Conservation (phyloP, 2,888 invertebrate species). For the Ormyrus rosae region DNA sequence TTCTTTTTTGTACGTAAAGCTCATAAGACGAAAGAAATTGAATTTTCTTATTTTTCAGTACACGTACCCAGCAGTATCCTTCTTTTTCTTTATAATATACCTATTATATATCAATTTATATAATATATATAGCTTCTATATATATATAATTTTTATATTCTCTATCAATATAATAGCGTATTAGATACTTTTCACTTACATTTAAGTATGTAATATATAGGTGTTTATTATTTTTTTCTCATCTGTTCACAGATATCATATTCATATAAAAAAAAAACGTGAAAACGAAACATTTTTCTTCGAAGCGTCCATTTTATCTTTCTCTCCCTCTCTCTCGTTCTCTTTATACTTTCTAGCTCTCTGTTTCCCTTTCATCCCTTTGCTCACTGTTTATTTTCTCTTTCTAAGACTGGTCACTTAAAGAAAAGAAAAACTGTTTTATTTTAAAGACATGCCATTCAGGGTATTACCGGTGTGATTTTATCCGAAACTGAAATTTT, state of each 20-base stretch:
- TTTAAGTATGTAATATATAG: conserved; percentile 74
- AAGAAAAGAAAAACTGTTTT: conserved; percentile 53
- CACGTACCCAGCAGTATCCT: conserved; percentile 70
- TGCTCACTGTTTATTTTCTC: conserved; percentile 51
- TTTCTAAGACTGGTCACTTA: conserved; percentile 51
- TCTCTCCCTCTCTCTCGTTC: conserved; percentile 52
- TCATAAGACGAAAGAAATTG: conserved; percentile 57
- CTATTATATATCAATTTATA: conserved; percentile 67
- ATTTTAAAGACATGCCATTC: conserved; percentile 80
- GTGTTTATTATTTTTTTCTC: conserved; percentile 66
- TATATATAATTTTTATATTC: conserved; percentile 69
- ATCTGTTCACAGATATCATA: conserved; percentile 67
- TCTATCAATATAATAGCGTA: conserved; percentile 73
- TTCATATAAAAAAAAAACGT: conserved; percentile 66
- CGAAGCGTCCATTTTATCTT: conserved; percentile 47
- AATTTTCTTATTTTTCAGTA: conserved; percentile 57
- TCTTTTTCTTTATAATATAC: conserved; percentile 67
- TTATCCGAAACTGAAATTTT: conserved; percentile 74
- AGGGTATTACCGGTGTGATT: conserved; percentile 83
- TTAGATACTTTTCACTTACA: conserved; percentile 74
- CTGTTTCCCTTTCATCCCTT: conserved; percentile 43
- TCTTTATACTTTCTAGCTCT: conserved; percentile 50
- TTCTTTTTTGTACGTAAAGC: conserved; percentile 59
- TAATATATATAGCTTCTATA: conserved; percentile 66
- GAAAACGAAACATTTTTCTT: conserved; percentile 68